Base-by-base conservation (phyloP, 30 jellyfish, hydroid and myxozoan species). In the Hydractinia symbiolongicarpus region DNA sequence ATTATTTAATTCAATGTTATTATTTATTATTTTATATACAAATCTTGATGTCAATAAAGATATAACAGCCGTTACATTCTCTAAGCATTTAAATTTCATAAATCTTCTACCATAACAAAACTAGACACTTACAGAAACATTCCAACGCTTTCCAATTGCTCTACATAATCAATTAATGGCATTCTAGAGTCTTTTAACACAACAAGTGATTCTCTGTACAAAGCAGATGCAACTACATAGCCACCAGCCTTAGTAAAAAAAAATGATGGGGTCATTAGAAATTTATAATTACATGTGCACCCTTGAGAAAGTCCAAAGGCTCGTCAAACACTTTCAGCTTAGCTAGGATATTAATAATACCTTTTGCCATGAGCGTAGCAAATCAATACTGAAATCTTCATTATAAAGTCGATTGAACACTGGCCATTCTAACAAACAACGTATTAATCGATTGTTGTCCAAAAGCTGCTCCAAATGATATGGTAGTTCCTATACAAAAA, bases 391-490 rank as follows among this genome's bases (percentile, higher is more conserved):
- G 85, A 91, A 91, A 81, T 91, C 98, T 87, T 91, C 98, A 56
- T 91, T 77, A 79, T 61, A 91, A n/a, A 91, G 82, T 14, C 98
- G 90, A 74, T 91, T 93, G 84, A 91, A 91, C 20, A 91, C 98
- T 13, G 98, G 98, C 98, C 98, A 91, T 66, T 91, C 98, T 71
- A 91, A 52, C 54, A 91, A 70, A 82, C 98, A 91, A 49, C 96
- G 89, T 21, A 86, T 87, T 61, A 91, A 61, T 55, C 98, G 81
- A 73, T 91, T 91, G 87, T 91, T 91, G 82, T 91, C 98, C 11
- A 91, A 81, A 67, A 91, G 73, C 70, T 56, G 95, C 61, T 91
- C 98, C 90, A 91, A 82, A 60, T 91, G 98, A 54, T 91, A 91
- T 5, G 98, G 98, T 15, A 91, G 86, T 76, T 86, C 98, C 98